Evolutionary conservation across 2,888 invertebrate genomes (phyloP).

Genomic region (Chloroclysta siterata): DNA sequence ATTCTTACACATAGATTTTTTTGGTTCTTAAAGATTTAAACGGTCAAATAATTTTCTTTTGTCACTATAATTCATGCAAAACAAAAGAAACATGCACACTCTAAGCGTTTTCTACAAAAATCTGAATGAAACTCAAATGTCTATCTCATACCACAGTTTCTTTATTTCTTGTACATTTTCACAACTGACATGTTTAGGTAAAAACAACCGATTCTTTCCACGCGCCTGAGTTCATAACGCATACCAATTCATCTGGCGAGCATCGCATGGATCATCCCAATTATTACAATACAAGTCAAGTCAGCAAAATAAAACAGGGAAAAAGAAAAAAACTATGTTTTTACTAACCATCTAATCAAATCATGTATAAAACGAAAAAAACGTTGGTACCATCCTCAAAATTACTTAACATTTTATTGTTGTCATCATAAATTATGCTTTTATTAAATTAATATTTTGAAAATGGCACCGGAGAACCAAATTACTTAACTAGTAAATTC

Average conservation of each 20-base stretch:
- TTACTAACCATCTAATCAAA: conserved; percentile 62
- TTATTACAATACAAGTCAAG: conserved; percentile 23
- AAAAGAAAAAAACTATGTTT: conserved; percentile 49
- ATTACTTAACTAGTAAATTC: conserved; percentile 54
- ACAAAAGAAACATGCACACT: conserved; percentile 73
- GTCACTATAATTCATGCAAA: conserved; percentile 62
- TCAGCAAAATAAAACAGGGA: conserved; percentile 39
- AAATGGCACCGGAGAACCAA: conserved; percentile 65
- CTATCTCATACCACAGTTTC: conserved; percentile 73
- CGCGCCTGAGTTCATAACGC: conserved; percentile 28
- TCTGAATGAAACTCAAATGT: conserved; percentile 72
- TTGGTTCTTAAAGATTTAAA: conserved; percentile 71
- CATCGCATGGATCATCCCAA: conserved; percentile 20
- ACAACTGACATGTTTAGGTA: conserved; percentile 73
- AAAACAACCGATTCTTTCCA: conserved; percentile 61
- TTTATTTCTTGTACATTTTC: conserved; percentile 81
- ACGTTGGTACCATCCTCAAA: conserved; percentile 63
- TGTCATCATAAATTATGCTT: not conserved
- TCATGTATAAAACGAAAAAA: conserved; percentile 56
- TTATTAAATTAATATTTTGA: conserved; percentile 51
- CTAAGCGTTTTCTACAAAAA: conserved; percentile 58
- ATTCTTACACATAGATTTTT: conserved; percentile 71
- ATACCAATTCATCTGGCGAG: not conserved
- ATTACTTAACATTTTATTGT: conserved; percentile 29
- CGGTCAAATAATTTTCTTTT: conserved; percentile 51